Evolutionary conservation across 1,140 invertebrate species (phyloP), one percentile per base, ranked within the genome.

Genomic region (Latrodectus geometricus): DNA sequence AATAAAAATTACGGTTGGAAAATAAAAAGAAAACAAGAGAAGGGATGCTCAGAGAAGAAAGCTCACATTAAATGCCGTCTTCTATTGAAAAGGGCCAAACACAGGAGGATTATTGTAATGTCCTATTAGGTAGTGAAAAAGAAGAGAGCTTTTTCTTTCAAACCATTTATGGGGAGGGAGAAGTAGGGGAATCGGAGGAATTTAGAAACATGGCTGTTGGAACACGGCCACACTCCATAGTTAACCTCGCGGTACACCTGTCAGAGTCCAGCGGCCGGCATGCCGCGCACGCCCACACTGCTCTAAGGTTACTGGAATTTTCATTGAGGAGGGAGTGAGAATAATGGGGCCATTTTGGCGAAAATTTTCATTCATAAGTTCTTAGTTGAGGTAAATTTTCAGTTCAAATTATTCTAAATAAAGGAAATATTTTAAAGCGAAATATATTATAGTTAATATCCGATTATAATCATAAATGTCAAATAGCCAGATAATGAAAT

Each of bases 191-290:
- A 11, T 50, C 35, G 50, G 75, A 77, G 54, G 75, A 86, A 77
- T 86, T 86, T 86, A 70, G 82, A 84, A 84, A 84, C 82, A 84
- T 76, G 82, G 82, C 61, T 49, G 17, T 35, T 50, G 82, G 82
- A 84, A 76, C 82, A 84, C 76, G 82, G 80, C 35, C 83, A 61
- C 83, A 86, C 83, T 86, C 83, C 75, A 50, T 86, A 86, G 83
- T 86, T 86, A 86, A 86, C 83, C 83, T 66, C 75, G 83, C 49
- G 74, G 75, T 86, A 86, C 83, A 86, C 83, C 83, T 86, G 83
- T 86, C 83, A 78, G 83, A 86, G 75, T 86, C 75, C 73, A 84
- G 82, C 82, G 82, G 56, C 23, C 72, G 49, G 82, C 73, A 84
- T 68, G 73, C 82, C 73, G 7, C 66, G 49, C 75, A 86, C 83